These are phyloP conservation scores for Gryllus longicercus DNA, from an alignment of 2,888 invertebrate genomes.

Conservation along the genomic window DNA sequence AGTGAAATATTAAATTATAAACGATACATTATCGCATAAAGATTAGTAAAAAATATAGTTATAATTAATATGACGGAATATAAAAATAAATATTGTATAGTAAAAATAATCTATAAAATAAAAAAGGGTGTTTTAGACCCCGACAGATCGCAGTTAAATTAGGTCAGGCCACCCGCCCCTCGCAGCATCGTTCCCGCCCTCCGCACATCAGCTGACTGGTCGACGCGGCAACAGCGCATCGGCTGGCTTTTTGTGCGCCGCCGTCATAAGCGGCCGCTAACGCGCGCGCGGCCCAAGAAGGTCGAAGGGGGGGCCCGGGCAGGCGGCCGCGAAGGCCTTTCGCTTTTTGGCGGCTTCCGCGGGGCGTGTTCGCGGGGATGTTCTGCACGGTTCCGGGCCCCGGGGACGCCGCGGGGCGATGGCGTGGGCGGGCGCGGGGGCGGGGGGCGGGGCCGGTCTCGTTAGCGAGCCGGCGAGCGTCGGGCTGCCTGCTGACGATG, in stretches of 20 bases:
- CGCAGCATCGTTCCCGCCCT: no score
- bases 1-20: no score
- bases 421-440: neutral
- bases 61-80: no score
- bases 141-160: no score
- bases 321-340: neutral
- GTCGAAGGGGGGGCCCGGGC: neutral
- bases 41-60: no score
- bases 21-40: no score
- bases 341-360: neutral
- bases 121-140: no score
- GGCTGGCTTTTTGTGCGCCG: neutral
- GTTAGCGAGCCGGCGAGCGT: neutral
- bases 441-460: neutral
- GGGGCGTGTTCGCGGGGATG: neutral
- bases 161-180: no score
- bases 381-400: neutral
- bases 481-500: neutral
- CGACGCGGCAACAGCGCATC: neutral
- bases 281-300: neutral
- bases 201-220: no score
- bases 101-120: no score
- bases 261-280: conserved; percentile 17
- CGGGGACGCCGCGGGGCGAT: neutral
- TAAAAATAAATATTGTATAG: no score